Evolutionary conservation across 2,113 vertebrate genomes (phyloP), one percentile per base, ranked within the genome.

Genomic region (Cariama cristata): DNA sequence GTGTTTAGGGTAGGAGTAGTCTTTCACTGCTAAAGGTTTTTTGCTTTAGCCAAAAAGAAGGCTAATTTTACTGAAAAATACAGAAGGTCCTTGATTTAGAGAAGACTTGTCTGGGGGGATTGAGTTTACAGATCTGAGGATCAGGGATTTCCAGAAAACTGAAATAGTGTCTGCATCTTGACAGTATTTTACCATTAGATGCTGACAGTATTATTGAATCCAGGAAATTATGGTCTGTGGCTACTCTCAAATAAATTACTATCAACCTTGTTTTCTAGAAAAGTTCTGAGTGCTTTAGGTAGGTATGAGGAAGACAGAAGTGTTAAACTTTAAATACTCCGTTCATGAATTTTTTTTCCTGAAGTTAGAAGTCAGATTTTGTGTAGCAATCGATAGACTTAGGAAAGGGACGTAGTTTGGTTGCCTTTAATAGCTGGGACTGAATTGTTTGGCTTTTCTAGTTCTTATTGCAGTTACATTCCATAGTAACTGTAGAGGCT

Each of bases 121-220:
- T 79, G 67, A 86, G 42, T 87, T 76, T 21, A 69, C 55, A 90
- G 7, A 15, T 66, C 44, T 71, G 85, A 85, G 44, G 35, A 81
- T 12, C 22, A 91, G 97, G 98, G 45, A 59, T 97, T 98, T 98
- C 97, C 94, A 93, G 80, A 97, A 90, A 59, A 68, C 68, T 62
- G 56, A 96, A 96, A 83, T 38, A 2, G 5, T 92, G 49, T 50
- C 82, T 93, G 47, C 56, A 80, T 86, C 85, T 82, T 95, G 59
- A 68, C 59, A 94, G 16, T 53, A 32, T 90, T 80, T 95, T 81
- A 50, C 10, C 79, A 16, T 77, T 62, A 56, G 59, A 79, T 66
- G 53, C 71, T 50, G 75, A 67, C 90, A 75, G 71, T 91, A 63
- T 72, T 96, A 80, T 90, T 92, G 58, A 35, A 83, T 75, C 87